These are phyloP conservation scores for Oopsacas minuta DNA, from an alignment of 37 sponge, comb jelly and placozoan genomes.

Conservation along the genomic window DNA sequence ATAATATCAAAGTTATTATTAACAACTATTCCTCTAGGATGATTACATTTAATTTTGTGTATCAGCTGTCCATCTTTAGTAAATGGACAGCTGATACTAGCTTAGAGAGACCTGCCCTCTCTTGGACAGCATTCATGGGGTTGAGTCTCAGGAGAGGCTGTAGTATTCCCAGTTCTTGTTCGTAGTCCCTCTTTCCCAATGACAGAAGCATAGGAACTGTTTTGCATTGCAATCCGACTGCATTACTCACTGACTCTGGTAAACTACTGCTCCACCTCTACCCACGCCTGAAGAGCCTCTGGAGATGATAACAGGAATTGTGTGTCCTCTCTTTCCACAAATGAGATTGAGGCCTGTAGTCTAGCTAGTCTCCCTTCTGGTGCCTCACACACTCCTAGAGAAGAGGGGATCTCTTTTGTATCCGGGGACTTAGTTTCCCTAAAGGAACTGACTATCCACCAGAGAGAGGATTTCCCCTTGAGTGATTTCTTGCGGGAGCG, in stretches of 20 bases:
- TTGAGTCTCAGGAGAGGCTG: constrained; percentile 78
- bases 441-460: background rate
- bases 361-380: constrained; percentile 20
- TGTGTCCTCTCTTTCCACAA: background rate
- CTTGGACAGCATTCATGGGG: constrained; percentile 72
- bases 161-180: constrained; percentile 57
- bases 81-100: too few species aligned
- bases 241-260: background rate
- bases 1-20: too few species aligned
- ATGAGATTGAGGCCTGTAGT: background rate
- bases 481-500: background rate
- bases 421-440: background rate
- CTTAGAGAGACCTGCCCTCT: constrained; percentile 54
- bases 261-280: constrained; percentile 10
- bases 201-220: background rate
- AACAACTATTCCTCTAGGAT: too few species aligned
- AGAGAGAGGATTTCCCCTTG: background rate
- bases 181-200: constrained; percentile 52
- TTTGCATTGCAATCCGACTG: background rate
- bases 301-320: background rate
- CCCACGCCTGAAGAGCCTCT: background rate
- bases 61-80: too few species aligned
- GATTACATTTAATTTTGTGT: too few species aligned
- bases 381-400: constrained; percentile 26
- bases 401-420: constrained; percentile 24